Evolutionary conservation across 1,140 invertebrate species (phyloP), one percentile per base, ranked within the genome.

Genomic region (Leptoteleia sp.): DNA sequence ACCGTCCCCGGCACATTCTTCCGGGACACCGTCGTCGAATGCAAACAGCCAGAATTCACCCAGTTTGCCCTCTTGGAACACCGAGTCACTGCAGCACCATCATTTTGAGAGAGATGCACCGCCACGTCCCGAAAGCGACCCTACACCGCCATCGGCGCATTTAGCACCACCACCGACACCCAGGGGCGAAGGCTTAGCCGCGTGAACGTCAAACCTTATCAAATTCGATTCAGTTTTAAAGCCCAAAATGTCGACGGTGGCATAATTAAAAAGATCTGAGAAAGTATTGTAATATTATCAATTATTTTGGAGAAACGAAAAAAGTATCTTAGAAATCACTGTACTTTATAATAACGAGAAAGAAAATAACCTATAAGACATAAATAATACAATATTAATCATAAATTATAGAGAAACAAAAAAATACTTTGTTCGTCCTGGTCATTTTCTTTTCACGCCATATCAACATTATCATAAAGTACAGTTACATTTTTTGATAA

Each of bases 171-270:
- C 88, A 0, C 81, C 87, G 6, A 75, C 90, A 3, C 81, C 89
- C 0, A 82, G 90, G 35, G 89, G 90, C n/a, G 91, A 91, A 68
- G 90, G 90, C 6, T 62, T 91, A 22, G 90, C 91, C 11, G 90
- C 91, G 77, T 89, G 82, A 87, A 84, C 37, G 38, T 27, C 38
- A 8, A n/a, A 42, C 4, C 4, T 40, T 4, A 9, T 47, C 37
- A 38, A 22, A 16, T 27, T 43, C 4, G 4, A 8, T 15, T 43
- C 9, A 17, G 15, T 9, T 5, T 4, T 43, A 4, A 55, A 40
- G 62, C 31, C 22, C 38, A 38, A 19, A 37, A 37, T 45, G 45
- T 12, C 19, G 52, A 37, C 35, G 42, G 43, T 45, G 12, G 2
- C 43, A 6, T 27, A 38, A 55, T 64, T 33, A 52, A 64, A 40